Conservation (phyloP, 2,797 vertebrate genomes). For the Nothura maculosa region DNA sequence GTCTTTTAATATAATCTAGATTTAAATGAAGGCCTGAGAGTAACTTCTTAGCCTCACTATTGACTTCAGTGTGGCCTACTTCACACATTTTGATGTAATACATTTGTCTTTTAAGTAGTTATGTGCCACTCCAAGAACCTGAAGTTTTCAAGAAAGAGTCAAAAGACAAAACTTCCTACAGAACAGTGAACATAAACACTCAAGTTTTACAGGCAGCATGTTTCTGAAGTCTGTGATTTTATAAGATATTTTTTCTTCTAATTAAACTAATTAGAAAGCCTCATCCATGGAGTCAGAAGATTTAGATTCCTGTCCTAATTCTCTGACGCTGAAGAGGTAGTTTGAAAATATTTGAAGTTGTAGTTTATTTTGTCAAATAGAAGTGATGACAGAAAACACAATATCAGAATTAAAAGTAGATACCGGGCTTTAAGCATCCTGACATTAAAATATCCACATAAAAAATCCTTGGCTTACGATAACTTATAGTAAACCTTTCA, state of each 20-base stretch:
- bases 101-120: too few relatives aligned
- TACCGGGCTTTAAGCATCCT: not conserved
- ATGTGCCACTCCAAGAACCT: not conserved
- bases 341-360: not conserved
- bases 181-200: not conserved
- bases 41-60: not conserved
- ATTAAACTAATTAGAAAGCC: not conserved
- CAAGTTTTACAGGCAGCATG: not conserved
- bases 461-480: not conserved
- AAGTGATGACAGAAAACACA: not conserved
- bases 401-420: not conserved
- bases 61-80: rapidly evolving
- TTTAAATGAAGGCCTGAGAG: not conserved
- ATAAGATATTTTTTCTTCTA: not conserved
- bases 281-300: not conserved
- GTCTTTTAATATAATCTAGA: not conserved
- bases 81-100: not conserved
- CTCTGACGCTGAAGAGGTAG: not conserved
- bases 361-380: not conserved
- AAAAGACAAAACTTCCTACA: not conserved
- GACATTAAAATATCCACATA: not conserved
- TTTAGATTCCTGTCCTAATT: not conserved
- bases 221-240: not conserved
- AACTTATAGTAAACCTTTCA: not conserved
- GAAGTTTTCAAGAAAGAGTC: not conserved